Base-by-base conservation (phyloP, 2,113 vertebrate species). In the Boleophthalmus pectinirostris region DNA sequence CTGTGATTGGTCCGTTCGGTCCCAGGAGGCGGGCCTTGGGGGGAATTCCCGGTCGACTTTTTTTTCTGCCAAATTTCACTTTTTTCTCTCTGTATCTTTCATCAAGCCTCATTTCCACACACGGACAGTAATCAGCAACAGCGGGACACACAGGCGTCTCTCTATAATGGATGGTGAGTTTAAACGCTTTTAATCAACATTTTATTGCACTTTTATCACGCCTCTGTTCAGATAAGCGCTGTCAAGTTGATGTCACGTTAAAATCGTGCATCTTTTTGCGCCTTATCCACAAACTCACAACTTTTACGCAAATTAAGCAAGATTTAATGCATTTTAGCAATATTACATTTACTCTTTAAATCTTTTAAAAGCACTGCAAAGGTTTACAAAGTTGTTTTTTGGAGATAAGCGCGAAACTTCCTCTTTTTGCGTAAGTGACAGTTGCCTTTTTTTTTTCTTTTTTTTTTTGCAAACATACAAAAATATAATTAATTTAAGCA, bases 161-260 rank as follows among this genome's bases (percentile, higher is more conserved):
- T 86, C 58, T 14, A 8, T 25, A 68, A 94, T 94, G 93, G 87
- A 90, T 57, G 90, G 93, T 94, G 78, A 93, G 92, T 91, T 78
- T 2, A 9, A 33, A 16, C 33, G 20, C 38, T 20, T 4, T 51
- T 2, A 16, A 51, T 16, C 49, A 16, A 25, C 47, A 47, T 73
- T 29, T 73, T 25, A 58, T 66, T 68, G 16, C 21, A 8, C 21
- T 23, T 23, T 66, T 46, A 24, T 43, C 0, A 23, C 21, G 6
- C 29, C 0, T 21, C 1, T 5, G 7, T 12, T n/a, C 14, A 33
- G 58, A 61, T 20, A 60, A 29, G 1, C 61, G 61, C 61, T 21
- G 61, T 38, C 61, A n/a, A n/a, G 4, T 54, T 11, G 20, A 60
- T 33, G 24, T 60, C 57, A 60, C 24, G 57, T 60, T 33, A 5